Conservation (phyloP, 2,888 invertebrate species). For the Synergus itoensis region DNA sequence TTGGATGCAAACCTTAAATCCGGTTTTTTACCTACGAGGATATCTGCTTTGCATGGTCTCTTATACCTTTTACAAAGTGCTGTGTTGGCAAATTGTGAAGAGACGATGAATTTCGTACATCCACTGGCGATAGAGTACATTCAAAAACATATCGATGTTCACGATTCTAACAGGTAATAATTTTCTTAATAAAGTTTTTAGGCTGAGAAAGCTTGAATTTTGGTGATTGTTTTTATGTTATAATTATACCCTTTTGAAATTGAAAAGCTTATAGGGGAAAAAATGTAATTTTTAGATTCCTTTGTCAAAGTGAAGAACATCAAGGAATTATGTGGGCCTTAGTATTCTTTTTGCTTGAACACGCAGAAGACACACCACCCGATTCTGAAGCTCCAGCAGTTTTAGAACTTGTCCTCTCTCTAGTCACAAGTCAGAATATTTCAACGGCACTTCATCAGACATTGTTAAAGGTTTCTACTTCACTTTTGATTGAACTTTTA, state of each 20-base stretch:
- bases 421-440: conserved; percentile 74
- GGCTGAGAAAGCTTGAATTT: too few relatives aligned
- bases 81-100: conserved; percentile 78
- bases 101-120: conserved; percentile 79
- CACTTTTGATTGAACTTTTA: conserved; percentile 22
- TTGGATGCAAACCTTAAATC: conserved; percentile 82
- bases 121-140: conserved; percentile 80
- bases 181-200: background rate
- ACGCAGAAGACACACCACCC: conserved; percentile 83
- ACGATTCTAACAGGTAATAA: conserved; percentile 72
- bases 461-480: conserved; percentile 77
- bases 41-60: conserved; percentile 83
- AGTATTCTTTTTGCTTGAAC: conserved; percentile 87
- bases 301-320: conserved; percentile 81
- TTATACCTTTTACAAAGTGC: conserved; percentile 84
- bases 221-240: too few relatives aligned
- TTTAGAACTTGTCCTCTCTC: conserved; percentile 80
- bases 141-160: conserved; percentile 78
- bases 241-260: background rate
- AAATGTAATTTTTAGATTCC: conserved; percentile 57
- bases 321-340: conserved; percentile 86
- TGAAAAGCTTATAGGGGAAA: background rate
- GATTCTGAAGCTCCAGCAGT: conserved; percentile 81
- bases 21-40: conserved; percentile 82
- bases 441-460: conserved; percentile 78